Evolutionary conservation across 1,140 invertebrate species (phyloP), one percentile per base, ranked within the genome.

Genomic region (Orius insidiosus): DNA sequence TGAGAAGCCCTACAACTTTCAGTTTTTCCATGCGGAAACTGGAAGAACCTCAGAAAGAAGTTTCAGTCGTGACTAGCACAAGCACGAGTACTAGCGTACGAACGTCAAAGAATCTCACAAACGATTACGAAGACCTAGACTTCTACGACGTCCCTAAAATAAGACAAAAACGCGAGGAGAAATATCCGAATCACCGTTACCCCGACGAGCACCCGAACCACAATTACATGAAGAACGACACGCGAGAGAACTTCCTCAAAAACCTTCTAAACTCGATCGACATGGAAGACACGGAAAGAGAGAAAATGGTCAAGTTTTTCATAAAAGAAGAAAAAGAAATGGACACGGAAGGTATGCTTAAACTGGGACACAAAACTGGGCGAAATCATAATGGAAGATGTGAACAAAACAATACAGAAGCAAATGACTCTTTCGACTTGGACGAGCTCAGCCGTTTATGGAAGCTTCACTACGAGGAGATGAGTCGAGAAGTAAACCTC

Each of bases 31-130:
- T 30, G 3, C 38, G 44, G 49, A 48, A 36, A 31, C 6, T 44
- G 15, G 38, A 13, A 40, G 38, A 40, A 16, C 38, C 38, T 13
- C 11, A 36, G n/a, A 36, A 13, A 40, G 38, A 13, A 11, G 43
- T 51, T 9, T 45, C 51, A 3, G 46, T 53, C n/a, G 50, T 54
- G 4, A 53, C 53, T 1, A 49, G 53, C n/a, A 54, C 55, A 5
- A 54, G 52, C 19, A 51, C 54, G 14, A 49, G 49, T 0, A 51
- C 53, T 2, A 50, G 47, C 38, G 30, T 52, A 18, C 19, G 42
- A 11, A 39, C 46, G 5, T 36, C 43, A 1, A 48, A 47, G 8
- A 19, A 43, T 5, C 11, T 11, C 18, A 13, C 18, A 24, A 3
- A 43, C n/a, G n/a, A n/a, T n/a, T n/a, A 24, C 10, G 30, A 43